Evolutionary conservation across 2,888 invertebrate species (phyloP), one percentile per base, ranked within the genome.

Genomic region (Adineta ricciae): DNA sequence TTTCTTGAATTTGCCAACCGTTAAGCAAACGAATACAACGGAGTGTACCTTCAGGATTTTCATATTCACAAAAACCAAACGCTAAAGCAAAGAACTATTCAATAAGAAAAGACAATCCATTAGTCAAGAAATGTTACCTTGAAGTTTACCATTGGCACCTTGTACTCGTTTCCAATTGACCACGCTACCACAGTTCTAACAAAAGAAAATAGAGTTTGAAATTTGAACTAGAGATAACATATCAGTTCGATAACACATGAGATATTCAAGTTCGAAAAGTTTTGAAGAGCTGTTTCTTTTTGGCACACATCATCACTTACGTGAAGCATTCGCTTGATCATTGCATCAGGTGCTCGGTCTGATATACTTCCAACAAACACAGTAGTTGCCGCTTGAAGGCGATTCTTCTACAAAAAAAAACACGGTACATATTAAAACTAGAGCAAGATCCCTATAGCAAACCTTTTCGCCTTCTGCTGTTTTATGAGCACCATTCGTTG

Each of bases 331-430:
- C 95, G 94, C 87, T 96, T 93, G 72, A 99, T 94, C 94, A 99
- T 95, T 19, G 94, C 93, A 91, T 99, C 98, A 1, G 97, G 96
- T 72, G 96, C 97, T 88, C 95, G 93, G 88, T 96, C 95, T 89
- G 96, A 95, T 86, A 99, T 97, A 90, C 97, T 97, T 83, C 97
- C 97, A 83, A 98, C 95, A 92, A 98, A 98, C 3, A 98, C 97
- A 1, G 98, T 98, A 54, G 98, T 96, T 24, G 21, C 9, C 24
- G 78, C 32, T 64, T 64, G 78, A 41, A 3, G 41, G 41, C 78
- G 78, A 41, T 41, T 41, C 41, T 78, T 78, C 38, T 38, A 41
- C 11, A 41, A 41, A 36, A 8, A 73, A 36, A 41, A 38, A 41
- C 16, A 27, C 3, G 9, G 21, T 27, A 64, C 8, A 46, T 46